These are phyloP conservation scores for Theristicus caerulescens DNA, from an alignment of 2,113 vertebrate species.

Conservation along the genomic window DNA sequence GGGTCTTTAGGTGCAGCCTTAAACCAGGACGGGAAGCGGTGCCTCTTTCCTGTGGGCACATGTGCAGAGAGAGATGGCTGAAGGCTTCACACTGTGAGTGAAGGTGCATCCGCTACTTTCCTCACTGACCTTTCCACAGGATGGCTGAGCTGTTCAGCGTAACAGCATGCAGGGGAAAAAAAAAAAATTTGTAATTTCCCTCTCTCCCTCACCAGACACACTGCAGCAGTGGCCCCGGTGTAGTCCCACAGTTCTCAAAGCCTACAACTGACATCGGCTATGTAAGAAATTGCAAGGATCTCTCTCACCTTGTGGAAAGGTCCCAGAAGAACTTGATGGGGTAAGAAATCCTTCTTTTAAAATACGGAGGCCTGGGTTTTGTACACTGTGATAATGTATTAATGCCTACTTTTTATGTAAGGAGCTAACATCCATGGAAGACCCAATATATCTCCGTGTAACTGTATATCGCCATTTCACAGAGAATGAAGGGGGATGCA, in stretches of 20 bases:
- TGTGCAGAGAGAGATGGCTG: background rate
- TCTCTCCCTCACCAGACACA: background rate
- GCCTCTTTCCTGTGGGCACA: background rate
- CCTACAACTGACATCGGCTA: background rate
- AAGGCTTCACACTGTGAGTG: background rate
- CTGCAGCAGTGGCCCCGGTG: background rate
- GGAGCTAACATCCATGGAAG: background rate
- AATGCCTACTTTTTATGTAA: background rate
- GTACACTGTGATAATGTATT: background rate
- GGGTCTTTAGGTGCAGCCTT: background rate
- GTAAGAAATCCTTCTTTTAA: background rate
- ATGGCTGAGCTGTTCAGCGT: background rate
- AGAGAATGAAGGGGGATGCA: background rate
- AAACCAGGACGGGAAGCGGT: background rate
- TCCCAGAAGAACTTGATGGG: background rate
- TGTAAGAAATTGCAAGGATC: background rate
- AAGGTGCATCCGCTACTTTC: background rate
- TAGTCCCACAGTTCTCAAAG: background rate
- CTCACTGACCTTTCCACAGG: background rate
- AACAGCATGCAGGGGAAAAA: background rate
- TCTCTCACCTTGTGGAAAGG: background rate
- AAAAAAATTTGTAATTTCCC: background rate
- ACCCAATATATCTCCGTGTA: background rate
- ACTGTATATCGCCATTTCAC: background rate
- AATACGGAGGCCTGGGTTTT: background rate